Evolutionary conservation across 2,888 invertebrate species (phyloP), one percentile per base, ranked within the genome.

Genomic region (Lymantria monacha): DNA sequence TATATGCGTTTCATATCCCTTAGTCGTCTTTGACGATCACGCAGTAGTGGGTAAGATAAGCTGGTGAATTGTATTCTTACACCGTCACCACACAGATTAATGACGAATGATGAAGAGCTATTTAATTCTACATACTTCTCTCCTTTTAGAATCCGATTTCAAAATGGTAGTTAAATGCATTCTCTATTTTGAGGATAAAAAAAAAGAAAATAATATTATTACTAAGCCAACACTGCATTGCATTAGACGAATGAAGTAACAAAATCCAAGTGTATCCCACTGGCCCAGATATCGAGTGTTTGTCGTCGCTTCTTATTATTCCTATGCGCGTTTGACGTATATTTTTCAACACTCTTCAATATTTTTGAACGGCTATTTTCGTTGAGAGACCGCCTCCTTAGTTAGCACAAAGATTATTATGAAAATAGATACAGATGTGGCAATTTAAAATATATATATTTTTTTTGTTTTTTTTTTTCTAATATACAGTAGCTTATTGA

Each of bases 331-430:
- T 83, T 85, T 87, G 87, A 87, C 86, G 79, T 81, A 79, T 87
- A 85, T 86, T 86, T 87, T 86, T 89, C 87, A 86, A 87, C 85
- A 77, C 81, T 76, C 80, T 78, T 87, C 85, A 89, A 88, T 90
- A 89, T 88, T 87, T 87, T 86, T 74, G 76, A 80, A 72, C 73
- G 68, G 71, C 80, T 90, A 90, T 89, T 90, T 88, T 80, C 46
- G 83, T 79, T 68, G 69, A 74, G 57, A 72, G 77, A 74, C 76
- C 80, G 81, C 81, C 79, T 76, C 70, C 72, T 76, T 78, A 69
- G 72, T 79, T 78, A 66, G 60, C 51, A 51, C 81, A 84, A 69
- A 82, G 87, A 86, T 30, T 75, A 77, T 31, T 42, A 11, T 41
- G 46, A 46, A 41, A 44, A 30, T 10, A n/a, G 10, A 14, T 10